These are phyloP conservation scores for Hyposoter didymator DNA, from an alignment of 2,888 invertebrate genomes.

Conservation along the genomic window DNA sequence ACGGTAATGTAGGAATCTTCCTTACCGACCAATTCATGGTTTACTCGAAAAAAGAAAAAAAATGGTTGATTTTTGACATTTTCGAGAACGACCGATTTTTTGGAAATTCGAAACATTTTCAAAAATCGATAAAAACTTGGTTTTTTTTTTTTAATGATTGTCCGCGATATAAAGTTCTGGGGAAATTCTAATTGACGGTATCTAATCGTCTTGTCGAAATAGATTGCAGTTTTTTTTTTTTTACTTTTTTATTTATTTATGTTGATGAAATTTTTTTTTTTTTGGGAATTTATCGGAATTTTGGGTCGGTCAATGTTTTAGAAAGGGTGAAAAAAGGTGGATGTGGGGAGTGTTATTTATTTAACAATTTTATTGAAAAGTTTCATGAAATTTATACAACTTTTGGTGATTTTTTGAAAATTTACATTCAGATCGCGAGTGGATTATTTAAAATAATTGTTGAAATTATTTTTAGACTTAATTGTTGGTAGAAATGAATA, in stretches of 20 bases:
- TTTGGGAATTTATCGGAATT: background rate
- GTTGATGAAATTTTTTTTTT: background rate
- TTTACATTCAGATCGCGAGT: slow-evolving; percentile 9
- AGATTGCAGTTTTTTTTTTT: background rate
- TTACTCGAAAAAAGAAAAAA: no score
- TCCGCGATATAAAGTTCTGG: background rate
- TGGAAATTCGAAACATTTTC: background rate
- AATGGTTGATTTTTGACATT: background rate
- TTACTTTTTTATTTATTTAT: no score
- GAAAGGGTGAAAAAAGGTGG: no score
- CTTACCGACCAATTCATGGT: background rate
- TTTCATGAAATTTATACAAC: background rate
- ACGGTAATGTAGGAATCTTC: background rate
- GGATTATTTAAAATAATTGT: slow-evolving; percentile 3
- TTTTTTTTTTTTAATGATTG: background rate
- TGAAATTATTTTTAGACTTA: background rate
- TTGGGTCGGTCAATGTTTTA: background rate
- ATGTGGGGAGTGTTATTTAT: no score
- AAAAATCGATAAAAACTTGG: background rate
- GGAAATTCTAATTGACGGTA: background rate
- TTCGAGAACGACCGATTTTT: background rate
- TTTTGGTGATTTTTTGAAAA: background rate
- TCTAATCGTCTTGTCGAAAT: background rate
- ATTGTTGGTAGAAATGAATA: slow-evolving; percentile 5
- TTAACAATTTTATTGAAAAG: slow-evolving; percentile 6